phyloP scores from a whole-genome alignment of 2,113 vertebrate species.

The Sterrhoptilus dennistouni region DNA sequence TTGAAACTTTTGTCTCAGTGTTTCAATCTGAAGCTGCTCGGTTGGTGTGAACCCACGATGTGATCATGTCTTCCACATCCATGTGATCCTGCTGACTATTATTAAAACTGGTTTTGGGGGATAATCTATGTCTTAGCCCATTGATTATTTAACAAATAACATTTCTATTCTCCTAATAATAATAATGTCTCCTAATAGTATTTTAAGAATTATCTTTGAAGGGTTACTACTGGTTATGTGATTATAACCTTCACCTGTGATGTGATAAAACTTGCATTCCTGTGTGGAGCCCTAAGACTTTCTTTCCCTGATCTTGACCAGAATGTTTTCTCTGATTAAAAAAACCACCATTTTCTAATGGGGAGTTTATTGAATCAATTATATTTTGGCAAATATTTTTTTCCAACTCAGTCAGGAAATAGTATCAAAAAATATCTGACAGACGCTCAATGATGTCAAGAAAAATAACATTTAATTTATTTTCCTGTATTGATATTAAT shows the following conservation, averaged over 20 bases:
- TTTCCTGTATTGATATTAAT: not conserved
- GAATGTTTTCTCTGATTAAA: not conserved
- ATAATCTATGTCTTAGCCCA: not conserved
- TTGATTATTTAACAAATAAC: not conserved
- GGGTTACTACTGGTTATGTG: not conserved
- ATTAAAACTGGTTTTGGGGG: not conserved
- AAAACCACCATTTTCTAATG: not conserved
- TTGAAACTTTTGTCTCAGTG: not conserved
- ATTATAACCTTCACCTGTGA: not conserved
- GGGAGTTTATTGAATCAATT: not conserved
- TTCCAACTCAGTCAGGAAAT: not conserved
- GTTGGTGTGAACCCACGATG: not conserved
- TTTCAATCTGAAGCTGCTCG: not conserved
- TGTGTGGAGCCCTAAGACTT: not conserved
- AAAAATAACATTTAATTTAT: not conserved
- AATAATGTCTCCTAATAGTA: no score
- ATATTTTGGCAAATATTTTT: not conserved
- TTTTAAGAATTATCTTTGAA: not conserved
- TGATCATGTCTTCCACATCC: not conserved
- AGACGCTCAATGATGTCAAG: not conserved
- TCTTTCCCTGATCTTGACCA: not conserved
- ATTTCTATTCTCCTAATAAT: not conserved
- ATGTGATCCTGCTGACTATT: not conserved
- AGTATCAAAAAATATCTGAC: not conserved
- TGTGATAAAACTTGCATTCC: not conserved